phyloP scores from a whole-genome alignment of 2,888 invertebrate species.

The Papilio demoleus region DNA sequence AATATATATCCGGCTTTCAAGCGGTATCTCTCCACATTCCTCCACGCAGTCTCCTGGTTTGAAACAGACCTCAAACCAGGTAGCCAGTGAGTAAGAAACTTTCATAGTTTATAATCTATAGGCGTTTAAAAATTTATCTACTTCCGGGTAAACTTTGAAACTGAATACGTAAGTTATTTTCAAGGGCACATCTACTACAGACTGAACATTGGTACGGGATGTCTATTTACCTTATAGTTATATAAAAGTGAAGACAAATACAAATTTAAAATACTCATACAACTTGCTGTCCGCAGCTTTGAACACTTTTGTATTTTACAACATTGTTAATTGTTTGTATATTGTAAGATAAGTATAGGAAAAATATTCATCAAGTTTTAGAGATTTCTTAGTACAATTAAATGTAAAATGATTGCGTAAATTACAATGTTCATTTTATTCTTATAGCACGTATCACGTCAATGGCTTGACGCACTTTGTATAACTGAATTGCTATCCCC shows the following conservation, averaged over 20 bases:
- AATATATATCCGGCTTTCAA: slow-evolving; percentile 86
- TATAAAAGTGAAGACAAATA: too few relatives aligned
- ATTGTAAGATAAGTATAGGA: too few relatives aligned
- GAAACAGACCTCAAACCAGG: slow-evolving; percentile 85
- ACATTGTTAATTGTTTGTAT: too few relatives aligned
- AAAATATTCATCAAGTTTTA: background rate
- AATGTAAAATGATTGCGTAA: background rate
- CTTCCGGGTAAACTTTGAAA: too few relatives aligned
- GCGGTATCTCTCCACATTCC: slow-evolving; percentile 90
- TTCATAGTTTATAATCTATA: background rate
- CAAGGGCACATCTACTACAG: too few relatives aligned
- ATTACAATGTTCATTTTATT: background rate
- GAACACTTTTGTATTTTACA: too few relatives aligned
- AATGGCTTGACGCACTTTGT: background rate
- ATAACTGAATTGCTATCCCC: background rate
- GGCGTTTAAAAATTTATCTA: too few relatives aligned
- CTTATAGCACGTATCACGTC: slow-evolving; percentile 3
- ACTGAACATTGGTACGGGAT: too few relatives aligned
- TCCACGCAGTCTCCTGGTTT: slow-evolving; percentile 92
- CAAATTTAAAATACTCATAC: too few relatives aligned
- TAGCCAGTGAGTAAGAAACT: slow-evolving; percentile 75
- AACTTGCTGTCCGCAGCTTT: too few relatives aligned
- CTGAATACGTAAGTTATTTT: too few relatives aligned
- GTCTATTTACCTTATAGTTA: too few relatives aligned
- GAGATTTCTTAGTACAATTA: background rate